A percentile compares a stretch with the other conserved stretches of the same genome.
Evolutionary conservation across 2,888 invertebrate species (phyloP).

Genomic region (Calameuta idolon): DNA sequence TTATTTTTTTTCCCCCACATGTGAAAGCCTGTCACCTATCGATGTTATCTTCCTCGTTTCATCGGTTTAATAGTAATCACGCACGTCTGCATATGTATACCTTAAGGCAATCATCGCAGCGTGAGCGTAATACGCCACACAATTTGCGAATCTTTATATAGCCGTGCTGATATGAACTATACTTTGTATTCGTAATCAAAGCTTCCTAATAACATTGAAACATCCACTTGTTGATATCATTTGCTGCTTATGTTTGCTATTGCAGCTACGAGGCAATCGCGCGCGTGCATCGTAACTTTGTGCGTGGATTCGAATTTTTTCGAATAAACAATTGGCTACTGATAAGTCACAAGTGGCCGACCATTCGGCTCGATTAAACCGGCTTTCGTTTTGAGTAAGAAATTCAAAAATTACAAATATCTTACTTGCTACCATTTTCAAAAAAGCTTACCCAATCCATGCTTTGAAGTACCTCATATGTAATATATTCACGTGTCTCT

Average conservation of each 20-base stretch:
- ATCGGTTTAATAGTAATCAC: neutral
- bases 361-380: neutral
- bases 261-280: neutral
- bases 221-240: slow-evolving; percentile 61
- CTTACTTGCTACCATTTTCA: too few species aligned
- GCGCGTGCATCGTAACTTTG: neutral
- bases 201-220: slow-evolving; percentile 57
- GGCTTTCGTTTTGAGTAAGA: too few species aligned
- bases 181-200: slow-evolving; percentile 55
- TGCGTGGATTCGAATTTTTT: neutral
- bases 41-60: neutral
- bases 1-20: neutral
- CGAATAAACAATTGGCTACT: neutral
- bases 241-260: slow-evolving; percentile 44
- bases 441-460: too few species aligned
- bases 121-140: slow-evolving; percentile 8
- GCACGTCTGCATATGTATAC: neutral
- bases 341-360: neutral
- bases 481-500: too few species aligned
- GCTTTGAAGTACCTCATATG: neutral
- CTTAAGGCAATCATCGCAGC: neutral
- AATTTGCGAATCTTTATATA: slow-evolving; percentile 44
- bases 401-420: too few species aligned
- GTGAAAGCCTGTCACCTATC: neutral
- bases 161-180: slow-evolving; percentile 34